A percentile compares a stretch with the other conserved stretches of the same genome.
These are phyloP conservation scores for Melanerpes formicivorus DNA, from an alignment of 2,113 vertebrate species.

Conservation along the genomic window DNA sequence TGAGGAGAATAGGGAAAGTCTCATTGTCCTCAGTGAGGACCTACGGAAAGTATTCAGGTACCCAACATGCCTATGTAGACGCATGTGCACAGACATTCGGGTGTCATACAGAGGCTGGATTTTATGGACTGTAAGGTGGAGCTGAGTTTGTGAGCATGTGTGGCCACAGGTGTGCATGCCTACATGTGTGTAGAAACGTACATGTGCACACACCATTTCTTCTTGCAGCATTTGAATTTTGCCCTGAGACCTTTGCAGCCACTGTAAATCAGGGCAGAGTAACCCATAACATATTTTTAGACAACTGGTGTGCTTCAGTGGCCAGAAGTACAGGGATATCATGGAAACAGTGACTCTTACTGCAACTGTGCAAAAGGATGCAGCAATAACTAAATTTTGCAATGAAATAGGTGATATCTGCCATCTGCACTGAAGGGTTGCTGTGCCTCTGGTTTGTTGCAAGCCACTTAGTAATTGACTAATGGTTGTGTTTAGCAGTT, in stretches of 20 bases:
- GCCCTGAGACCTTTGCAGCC: background rate
- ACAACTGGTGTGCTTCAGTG: background rate
- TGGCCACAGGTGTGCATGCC: background rate
- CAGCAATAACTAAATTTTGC: background rate
- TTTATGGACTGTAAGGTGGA: background rate
- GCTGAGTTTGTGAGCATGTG: background rate
- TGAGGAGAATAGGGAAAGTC: background rate
- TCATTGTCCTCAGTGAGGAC: background rate
- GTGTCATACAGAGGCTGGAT: background rate
- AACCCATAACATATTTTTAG: conserved; percentile 1
- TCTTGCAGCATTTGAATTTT: background rate
- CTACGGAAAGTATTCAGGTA: background rate
- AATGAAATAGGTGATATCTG: conserved; percentile 28
- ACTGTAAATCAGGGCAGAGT: background rate
- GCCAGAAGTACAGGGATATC: background rate
- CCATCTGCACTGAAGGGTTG: conserved; percentile 19
- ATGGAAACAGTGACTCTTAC: background rate
- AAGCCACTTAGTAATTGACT: background rate
- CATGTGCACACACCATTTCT: background rate
- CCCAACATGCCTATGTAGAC: background rate
- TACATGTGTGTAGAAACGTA: background rate
- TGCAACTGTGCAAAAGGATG: conserved; percentile 10
- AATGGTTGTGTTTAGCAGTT: conserved; percentile 16
- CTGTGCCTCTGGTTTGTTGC: conserved; percentile 16
- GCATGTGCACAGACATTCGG: fast-evolving